Evolutionary conservation across 2,888 invertebrate genomes (phyloP).

Genomic region (Drosophila incognita): DNA sequence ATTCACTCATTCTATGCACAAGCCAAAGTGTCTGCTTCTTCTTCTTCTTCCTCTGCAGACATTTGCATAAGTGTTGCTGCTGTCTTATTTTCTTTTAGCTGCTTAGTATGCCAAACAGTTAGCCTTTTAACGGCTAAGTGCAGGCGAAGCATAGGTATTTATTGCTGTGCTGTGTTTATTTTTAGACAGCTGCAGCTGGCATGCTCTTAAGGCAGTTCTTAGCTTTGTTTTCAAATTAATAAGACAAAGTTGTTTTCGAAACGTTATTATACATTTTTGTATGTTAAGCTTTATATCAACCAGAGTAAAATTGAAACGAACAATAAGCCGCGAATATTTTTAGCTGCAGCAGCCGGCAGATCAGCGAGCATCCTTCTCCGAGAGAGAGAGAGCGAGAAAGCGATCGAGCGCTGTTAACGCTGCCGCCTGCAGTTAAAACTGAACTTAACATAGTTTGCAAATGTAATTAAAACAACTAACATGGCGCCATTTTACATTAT

Average conservation of each 20-base stretch:
- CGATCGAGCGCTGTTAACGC: not conserved
- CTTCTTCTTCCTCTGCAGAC: constrained; percentile 14
- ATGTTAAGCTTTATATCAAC: not conserved
- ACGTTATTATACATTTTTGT: not conserved
- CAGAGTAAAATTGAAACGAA: not conserved
- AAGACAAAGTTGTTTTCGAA: not conserved
- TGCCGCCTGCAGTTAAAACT: not conserved
- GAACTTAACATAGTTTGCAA: not conserved
- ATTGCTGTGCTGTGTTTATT: constrained; percentile 40
- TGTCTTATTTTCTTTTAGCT: constrained; percentile 48
- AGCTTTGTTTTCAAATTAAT: not conserved
- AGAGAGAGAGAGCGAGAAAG: not conserved
- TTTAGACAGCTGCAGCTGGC: constrained; percentile 50
- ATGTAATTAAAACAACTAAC: not conserved
- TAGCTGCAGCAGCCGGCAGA: not conserved
- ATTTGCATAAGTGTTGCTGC: constrained; percentile 57
- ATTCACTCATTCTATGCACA: constrained; percentile 29
- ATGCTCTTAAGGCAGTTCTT: constrained; percentile 20
- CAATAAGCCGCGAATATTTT: not conserved
- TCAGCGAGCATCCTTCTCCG: not conserved
- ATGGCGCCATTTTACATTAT: not conserved
- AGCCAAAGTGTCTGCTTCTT: constrained; percentile 15
- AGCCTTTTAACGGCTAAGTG: constrained; percentile 71
- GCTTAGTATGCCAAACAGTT: constrained; percentile 63
- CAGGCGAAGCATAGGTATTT: constrained; percentile 34